Base-by-base conservation (phyloP, 1,140 invertebrate genomes). In the Octopus bimaculoides region DNA sequence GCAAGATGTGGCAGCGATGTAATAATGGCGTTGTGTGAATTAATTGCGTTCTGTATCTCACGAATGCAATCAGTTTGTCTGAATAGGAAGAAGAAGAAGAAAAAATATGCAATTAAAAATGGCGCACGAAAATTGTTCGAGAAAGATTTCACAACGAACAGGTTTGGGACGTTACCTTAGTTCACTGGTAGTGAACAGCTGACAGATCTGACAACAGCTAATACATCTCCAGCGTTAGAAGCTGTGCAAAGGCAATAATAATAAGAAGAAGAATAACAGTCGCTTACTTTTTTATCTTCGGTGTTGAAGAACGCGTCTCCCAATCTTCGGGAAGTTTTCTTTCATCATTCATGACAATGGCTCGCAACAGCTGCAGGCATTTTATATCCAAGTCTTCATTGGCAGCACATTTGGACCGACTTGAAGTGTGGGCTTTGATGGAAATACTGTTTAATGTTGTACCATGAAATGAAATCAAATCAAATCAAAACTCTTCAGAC, bases 271-370 rank as follows among this genome's bases (percentile, higher is more conserved):
- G n/a, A n/a, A n/a, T n/a, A n/a, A n/a, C n/a, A 41, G 26, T 41
- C 26, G 4, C 56, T 80, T 81, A 89, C 88, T 86, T 88, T 83
- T 88, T 88, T 9, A 89, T 84, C 69, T 87, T 88, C 9, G 81
- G 77, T 78, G 88, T 86, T 10, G 83, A 83, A 5, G 84, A 82
- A 8, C 82, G 74, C 1, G 81, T 79, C 10, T 87, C 83, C 88
- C 88, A 90, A 79, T 89, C 87, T 52, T 87, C 87, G 12, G 87
- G 86, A 8, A 90, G 84, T 77, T 86, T 87, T 75, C 88, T 78
- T 77, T 89, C 87, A 78, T 90, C 89, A 78, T 90, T 90, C 82
- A 90, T 89, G 17, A 90, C 84, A 7, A 90, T 55, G 10, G 88
- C 88, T 54, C 89, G 74, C 0, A 90, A 82, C 10, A 90, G 82